Conservation (phyloP, 2,113 vertebrate genomes). For the Xiphophorus couchianus region DNA sequence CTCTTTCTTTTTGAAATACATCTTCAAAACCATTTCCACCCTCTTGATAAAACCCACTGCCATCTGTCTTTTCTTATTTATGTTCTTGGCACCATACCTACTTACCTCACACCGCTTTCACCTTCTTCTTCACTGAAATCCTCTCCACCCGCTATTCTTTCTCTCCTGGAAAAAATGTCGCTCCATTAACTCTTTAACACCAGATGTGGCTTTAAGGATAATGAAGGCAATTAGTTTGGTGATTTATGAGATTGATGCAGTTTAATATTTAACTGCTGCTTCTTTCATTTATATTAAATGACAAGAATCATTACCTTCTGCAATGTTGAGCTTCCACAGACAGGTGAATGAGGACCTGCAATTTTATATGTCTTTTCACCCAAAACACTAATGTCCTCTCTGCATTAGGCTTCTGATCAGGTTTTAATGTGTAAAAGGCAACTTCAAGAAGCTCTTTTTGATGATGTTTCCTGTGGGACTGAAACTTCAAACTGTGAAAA, state of each 20-base stretch:
- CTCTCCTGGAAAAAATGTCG: not conserved
- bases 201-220: not conserved
- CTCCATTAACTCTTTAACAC: not conserved
- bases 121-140: not conserved
- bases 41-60: not conserved
- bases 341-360: not conserved
- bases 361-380: not conserved
- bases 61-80: not conserved
- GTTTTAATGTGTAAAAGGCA: not conserved
- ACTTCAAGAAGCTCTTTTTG: not conserved
- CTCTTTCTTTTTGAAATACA: not conserved
- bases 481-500: not conserved
- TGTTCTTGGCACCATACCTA: not conserved
- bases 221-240: not conserved
- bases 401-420: not conserved
- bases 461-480: not conserved
- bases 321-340: not conserved
- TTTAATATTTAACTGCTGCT: slow-evolving; percentile 6
- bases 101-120: not conserved
- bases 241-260: slow-evolving; percentile 15
- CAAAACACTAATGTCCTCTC: not conserved
- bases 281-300: not conserved
- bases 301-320: not conserved
- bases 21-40: not conserved
- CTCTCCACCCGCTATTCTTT: no score